Base-by-base conservation (phyloP, 2,888 invertebrate genomes). In the Hoplodrina blanda region DNA sequence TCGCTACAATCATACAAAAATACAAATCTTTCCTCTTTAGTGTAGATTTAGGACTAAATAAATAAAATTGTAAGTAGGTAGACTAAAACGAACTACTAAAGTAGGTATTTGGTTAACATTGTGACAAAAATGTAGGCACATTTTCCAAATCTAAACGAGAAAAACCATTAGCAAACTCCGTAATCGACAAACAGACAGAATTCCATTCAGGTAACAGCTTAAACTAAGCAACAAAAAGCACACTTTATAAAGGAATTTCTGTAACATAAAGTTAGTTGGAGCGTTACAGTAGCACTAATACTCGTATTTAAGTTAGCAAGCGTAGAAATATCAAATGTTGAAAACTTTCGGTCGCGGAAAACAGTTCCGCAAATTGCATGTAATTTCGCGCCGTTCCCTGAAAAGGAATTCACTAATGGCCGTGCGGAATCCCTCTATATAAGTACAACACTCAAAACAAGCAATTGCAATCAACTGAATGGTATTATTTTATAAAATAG, bases 311-410 rank as follows among this genome's bases (percentile, higher is more conserved):
- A 83, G 81, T 81, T 81, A 79, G 75, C 63, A 76, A 78, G 73
- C 72, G 80, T 82, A 87, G 88, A 89, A 91, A 91, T 90, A 91
- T 91, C 90, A 90, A 89, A 92, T 84, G 90, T 87, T 86, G 84
- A 81, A 89, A 93, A 91, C 86, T 92, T 91, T 90, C 64, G 87
- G 89, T 88, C 84, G 87, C 77, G 81, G 85, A 85, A 89, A 89
- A 89, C 89, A 87, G 89, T 91, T 90, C 84, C 86, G 88, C 90
- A 92, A 94, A 93, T 92, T 91, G 91, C 89, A 90, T 85, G 91
- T 91, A 92, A 93, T 93, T 76, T 93, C 92, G 89, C 89, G 87
- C 80, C 85, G 87, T 80, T 89, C 84, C 83, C 80, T 88, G 87
- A 88, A 90, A 85, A 90, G 90, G 90, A 89, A 91, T 91, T 88